These are phyloP conservation scores for Rhingia campestris DNA, from an alignment of 2,888 invertebrate genomes.

Conservation along the genomic window DNA sequence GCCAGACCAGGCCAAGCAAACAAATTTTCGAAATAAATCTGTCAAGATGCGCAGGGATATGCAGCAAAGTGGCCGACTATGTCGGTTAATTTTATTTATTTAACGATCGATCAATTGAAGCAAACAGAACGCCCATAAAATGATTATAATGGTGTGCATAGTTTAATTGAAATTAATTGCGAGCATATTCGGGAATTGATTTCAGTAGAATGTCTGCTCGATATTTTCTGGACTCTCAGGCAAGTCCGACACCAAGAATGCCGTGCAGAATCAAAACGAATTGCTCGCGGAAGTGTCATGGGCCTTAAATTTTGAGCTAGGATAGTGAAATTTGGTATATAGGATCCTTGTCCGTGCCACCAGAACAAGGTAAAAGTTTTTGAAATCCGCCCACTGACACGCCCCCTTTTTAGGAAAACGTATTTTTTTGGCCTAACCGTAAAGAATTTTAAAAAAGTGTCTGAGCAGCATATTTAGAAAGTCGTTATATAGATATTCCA, in stretches of 20 bases:
- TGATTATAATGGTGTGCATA: neutral
- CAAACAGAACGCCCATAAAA: slow-evolving; percentile 19
- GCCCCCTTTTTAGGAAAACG: no score
- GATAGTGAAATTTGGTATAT: no score
- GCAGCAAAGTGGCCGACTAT: slow-evolving; percentile 3
- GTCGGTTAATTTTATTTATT: slow-evolving; percentile 15
- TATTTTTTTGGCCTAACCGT: no score
- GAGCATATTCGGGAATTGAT: slow-evolving; percentile 8
- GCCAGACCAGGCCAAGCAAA: slow-evolving; percentile 26
- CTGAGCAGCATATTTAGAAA: no score
- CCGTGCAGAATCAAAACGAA: neutral
- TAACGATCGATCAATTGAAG: slow-evolving; percentile 53
- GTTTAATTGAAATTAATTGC: slow-evolving; percentile 32
- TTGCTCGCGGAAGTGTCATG: slow-evolving; percentile 57
- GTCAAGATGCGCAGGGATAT: slow-evolving; percentile 17
- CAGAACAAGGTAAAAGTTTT: no score
- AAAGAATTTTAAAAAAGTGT: no score
- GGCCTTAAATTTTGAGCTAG: no score
- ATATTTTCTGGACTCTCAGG: slow-evolving; percentile 9
- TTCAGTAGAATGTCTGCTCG: slow-evolving; percentile 1
- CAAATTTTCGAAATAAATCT: slow-evolving; percentile 35
- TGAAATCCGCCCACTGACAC: no score
- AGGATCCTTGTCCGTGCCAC: no score
- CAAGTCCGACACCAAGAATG: slow-evolving; percentile 13
- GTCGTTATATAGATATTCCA: no score